Base-by-base conservation (phyloP, 2,113 vertebrate genomes). In the Bujurquina vittata region DNA sequence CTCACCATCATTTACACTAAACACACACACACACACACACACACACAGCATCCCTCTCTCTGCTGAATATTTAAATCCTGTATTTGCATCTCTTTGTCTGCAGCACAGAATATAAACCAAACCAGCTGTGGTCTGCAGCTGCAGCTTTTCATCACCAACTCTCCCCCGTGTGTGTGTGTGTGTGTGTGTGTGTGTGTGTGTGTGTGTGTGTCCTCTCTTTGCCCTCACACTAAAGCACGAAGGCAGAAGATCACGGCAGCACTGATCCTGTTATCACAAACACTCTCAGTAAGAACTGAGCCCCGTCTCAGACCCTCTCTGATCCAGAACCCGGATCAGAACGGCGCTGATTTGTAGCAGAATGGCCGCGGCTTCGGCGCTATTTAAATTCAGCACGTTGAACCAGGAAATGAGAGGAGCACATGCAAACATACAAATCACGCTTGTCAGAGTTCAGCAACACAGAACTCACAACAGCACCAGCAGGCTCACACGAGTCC, bases 401-500 rank as follows among this genome's bases (percentile, higher is more conserved):
- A 69, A 69, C 23, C 65, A 69, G 65, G 23, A 49, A 69, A 49
- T 69, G 43, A 7, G 43, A 69, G 65, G 20, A 52, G 52, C 65
- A 8, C 17, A 11, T 26, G 26, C 17, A 26, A 52, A 72, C 17
- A 33, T 33, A 33, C 10, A 26, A 72, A 72, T 72, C 17, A 52
- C 63, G 63, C 40, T 4, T 15, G 15, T 23, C 63, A 29, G 9
- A 69, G 65, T 69, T 31, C 23, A 17, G 46, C 15, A 17, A 49
- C 46, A 17, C 17, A 18, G 49, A 52, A 52, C 5, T 15, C 49
- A 18, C 6, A 54, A 2, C 65, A n/a, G 40, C 65, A 52, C 9
- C 65, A 31, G 43, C 22, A 0, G 0, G 43, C 11, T 0, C 43
- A 20, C 2, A 0, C 10, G 1, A 72, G 65, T 72, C 65, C n/a